These are phyloP conservation scores for Botia almorhae DNA, from an alignment of 2,797 vertebrate species.

Conservation along the genomic window DNA sequence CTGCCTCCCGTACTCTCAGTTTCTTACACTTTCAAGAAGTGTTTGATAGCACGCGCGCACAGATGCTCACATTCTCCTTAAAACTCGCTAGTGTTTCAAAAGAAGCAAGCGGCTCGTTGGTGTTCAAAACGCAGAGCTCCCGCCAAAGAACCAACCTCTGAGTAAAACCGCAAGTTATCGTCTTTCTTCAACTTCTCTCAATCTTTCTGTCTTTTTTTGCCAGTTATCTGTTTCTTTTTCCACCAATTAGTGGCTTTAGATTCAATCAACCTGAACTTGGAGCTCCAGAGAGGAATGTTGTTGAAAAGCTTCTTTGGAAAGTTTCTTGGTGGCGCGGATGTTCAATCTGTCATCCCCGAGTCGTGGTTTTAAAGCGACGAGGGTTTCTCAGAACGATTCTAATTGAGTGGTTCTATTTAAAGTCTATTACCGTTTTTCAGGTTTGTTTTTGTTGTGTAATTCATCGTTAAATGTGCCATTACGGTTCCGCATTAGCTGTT, in stretches of 20 bases:
- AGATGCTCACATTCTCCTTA: conserved; percentile 15
- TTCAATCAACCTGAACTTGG: conserved; percentile 66
- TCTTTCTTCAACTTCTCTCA: conserved; percentile 31
- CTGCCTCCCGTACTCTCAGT: background rate
- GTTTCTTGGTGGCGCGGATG: conserved; percentile 40
- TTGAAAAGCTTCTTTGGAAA: conserved; percentile 56
- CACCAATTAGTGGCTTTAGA: conserved; percentile 66
- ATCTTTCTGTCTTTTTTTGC: conserved; percentile 12
- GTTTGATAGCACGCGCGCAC: conserved; percentile 33
- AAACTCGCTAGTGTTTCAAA: conserved; percentile 35
- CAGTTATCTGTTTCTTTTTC: conserved; percentile 61
- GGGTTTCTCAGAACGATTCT: background rate
- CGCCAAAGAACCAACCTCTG: conserved; percentile 27
- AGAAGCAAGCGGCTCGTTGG: conserved; percentile 34
- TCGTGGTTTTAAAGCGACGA: background rate
- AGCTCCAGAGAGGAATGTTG: conserved; percentile 52
- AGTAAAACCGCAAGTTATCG: conserved; percentile 55
- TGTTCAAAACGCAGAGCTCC: conserved; percentile 16
- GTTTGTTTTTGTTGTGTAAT: conserved; percentile 23
- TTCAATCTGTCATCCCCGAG: background rate
- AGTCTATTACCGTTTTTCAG: background rate
- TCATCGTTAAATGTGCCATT: conserved; percentile 28
- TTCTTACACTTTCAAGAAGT: background rate
- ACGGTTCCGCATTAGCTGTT: conserved; percentile 19
- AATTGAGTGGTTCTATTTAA: conserved; percentile 13